These are phyloP conservation scores for Acomys russatus DNA, from an alignment of 2,797 vertebrate species.

Conservation along the genomic window DNA sequence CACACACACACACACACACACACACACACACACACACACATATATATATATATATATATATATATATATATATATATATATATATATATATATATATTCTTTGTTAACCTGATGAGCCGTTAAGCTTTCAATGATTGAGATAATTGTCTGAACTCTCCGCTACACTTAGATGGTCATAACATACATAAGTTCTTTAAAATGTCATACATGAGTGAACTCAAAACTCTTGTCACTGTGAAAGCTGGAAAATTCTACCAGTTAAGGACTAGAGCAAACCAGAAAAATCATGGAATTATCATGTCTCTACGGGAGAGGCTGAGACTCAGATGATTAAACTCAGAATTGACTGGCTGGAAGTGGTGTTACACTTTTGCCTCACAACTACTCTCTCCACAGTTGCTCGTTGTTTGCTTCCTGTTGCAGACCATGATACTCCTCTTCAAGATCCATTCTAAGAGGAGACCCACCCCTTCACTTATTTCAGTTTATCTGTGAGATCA, in stretches of 20 bases:
- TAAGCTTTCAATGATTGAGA: slow-evolving; percentile 18
- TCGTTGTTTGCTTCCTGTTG: slow-evolving; percentile 1
- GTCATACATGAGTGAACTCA: not conserved
- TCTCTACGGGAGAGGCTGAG: not conserved
- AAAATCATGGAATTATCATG: not conserved
- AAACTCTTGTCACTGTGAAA: not conserved
- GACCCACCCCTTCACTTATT: not conserved
- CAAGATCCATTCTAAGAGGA: not conserved
- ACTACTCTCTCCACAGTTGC: not conserved
- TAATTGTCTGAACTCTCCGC: slow-evolving; percentile 15
- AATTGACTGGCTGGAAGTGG: not conserved
- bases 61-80: no score
- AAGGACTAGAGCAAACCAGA: not conserved
- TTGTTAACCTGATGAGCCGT: not conserved
- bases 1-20: no score
- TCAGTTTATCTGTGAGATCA: slow-evolving; percentile 42
- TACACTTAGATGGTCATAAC: not conserved
- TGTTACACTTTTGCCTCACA: not conserved
- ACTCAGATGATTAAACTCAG: not conserved
- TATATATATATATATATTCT: no score
- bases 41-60: no score
- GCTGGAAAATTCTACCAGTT: not conserved
- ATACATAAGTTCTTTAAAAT: not conserved
- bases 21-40: no score
- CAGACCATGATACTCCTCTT: not conserved